phyloP scores from a whole-genome alignment of 2,797 vertebrate species.

The Eleutherodactylus coqui region DNA sequence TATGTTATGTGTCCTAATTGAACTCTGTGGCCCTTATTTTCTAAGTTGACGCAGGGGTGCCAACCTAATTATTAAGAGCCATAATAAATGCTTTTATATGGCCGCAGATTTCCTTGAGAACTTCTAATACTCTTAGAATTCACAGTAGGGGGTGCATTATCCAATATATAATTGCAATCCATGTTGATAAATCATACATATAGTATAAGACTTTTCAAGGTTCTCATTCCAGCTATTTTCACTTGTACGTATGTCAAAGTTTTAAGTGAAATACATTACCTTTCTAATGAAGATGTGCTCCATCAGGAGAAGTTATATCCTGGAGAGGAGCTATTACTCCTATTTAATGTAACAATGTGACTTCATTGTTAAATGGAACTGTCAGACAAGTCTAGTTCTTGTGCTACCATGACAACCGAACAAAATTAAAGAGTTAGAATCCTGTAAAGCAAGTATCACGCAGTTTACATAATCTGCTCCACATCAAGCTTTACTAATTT shows the following conservation, averaged over 20 bases:
- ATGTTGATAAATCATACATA: background rate
- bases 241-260: background rate
- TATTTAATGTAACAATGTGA: slow-evolving; percentile 53
- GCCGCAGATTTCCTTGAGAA: no score
- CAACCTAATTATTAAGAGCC: no score
- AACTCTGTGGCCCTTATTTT: no score
- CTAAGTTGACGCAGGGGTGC: no score
- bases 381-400: slow-evolving; percentile 29
- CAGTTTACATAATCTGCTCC: slow-evolving; percentile 24
- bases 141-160: no score
- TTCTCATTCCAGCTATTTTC: slow-evolving; percentile 2
- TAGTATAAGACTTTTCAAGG: background rate
- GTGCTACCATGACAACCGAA: slow-evolving; percentile 33
- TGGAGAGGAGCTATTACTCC: slow-evolving; percentile 40
- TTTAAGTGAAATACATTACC: slow-evolving; percentile 35
- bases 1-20: no score
- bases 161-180: background rate
- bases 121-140: no score
- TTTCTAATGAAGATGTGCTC: slow-evolving; percentile 40
- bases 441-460: slow-evolving; percentile 10
- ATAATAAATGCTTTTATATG: no score
- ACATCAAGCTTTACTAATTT: slow-evolving; percentile 32
- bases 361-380: slow-evolving; percentile 30
- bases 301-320: slow-evolving; percentile 17
- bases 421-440: slow-evolving; percentile 31